These are phyloP conservation scores for Ophthalmolycus amberensis DNA, from an alignment of 2,113 vertebrate genomes.

Conservation along the genomic window DNA sequence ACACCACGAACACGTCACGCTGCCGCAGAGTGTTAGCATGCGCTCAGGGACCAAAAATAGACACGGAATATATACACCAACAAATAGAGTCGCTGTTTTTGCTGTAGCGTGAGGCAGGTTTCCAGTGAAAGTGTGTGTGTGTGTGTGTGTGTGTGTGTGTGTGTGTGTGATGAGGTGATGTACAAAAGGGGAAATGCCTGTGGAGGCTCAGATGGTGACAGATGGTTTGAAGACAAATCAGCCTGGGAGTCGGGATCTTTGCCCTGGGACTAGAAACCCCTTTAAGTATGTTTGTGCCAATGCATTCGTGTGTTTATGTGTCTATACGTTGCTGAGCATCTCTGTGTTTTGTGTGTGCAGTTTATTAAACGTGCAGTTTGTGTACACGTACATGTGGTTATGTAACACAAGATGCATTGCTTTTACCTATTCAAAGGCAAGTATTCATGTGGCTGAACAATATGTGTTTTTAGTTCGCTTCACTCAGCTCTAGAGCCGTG, in stretches of 20 bases:
- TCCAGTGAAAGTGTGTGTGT: constrained; percentile 33
- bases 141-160: constrained; percentile 21
- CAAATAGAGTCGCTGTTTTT: constrained; percentile 18
- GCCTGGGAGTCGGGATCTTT: constrained; percentile 77
- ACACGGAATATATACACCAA: constrained; percentile 3
- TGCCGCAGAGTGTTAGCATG: constrained; percentile 25
- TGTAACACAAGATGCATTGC: constrained; percentile 10
- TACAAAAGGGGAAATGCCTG: constrained; percentile 72
- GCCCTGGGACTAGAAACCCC: constrained; percentile 47
- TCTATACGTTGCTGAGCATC: neutral
- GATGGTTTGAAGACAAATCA: constrained; percentile 81
- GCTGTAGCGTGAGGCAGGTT: constrained; percentile 33
- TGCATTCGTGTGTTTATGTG: neutral
- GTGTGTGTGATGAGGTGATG: constrained; percentile 48
- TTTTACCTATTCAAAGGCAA: constrained; percentile 14
- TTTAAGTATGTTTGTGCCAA: constrained; percentile 28
- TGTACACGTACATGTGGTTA: constrained; percentile 5
- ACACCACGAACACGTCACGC: constrained; percentile 16
- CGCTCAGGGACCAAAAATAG: constrained; percentile 61
- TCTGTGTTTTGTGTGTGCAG: neutral
- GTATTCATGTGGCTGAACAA: neutral
- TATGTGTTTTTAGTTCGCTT: constrained; percentile 19
- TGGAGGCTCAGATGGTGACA: constrained; percentile 82
- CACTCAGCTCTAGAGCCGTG: neutral
- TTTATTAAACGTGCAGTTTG: neutral